These are phyloP conservation scores for Pavo muticus DNA, from an alignment of 2,113 vertebrate species.

Conservation along the genomic window DNA sequence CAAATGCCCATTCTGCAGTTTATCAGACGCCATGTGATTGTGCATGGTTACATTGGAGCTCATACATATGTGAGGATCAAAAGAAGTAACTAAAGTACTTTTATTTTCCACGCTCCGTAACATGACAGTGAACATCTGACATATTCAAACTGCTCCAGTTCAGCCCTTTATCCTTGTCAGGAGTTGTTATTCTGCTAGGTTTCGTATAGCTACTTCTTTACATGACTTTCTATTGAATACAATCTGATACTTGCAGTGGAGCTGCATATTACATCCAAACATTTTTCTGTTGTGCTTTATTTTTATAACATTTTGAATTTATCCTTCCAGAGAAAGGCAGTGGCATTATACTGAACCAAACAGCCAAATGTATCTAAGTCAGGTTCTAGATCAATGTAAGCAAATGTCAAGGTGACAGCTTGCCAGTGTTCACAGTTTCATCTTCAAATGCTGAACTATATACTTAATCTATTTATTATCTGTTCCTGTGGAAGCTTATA, in stretches of 20 bases:
- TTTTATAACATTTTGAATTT: neutral
- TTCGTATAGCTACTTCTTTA: neutral
- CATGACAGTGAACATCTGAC: neutral
- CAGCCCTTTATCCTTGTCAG: neutral
- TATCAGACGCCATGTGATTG: neutral
- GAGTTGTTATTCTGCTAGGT: neutral
- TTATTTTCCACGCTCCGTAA: neutral
- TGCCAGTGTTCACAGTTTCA: conserved; percentile 15
- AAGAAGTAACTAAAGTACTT: neutral
- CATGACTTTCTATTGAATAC: neutral
- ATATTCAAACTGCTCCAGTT: neutral
- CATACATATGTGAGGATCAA: neutral
- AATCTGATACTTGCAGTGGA: neutral
- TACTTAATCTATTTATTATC: conserved; percentile 14
- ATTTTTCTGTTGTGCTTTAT: neutral
- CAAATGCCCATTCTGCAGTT: neutral
- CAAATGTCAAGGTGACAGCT: conserved; percentile 28
- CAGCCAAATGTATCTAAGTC: neutral
- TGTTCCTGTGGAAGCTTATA: neutral
- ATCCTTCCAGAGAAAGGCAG: neutral
- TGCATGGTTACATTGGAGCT: neutral
- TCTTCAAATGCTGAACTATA: conserved; percentile 25
- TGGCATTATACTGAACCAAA: neutral
- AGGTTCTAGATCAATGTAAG: neutral
- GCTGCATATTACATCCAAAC: neutral